Evolutionary conservation across 2,888 invertebrate genomes (phyloP).

Genomic region (Heterodera filipjevi): DNA sequence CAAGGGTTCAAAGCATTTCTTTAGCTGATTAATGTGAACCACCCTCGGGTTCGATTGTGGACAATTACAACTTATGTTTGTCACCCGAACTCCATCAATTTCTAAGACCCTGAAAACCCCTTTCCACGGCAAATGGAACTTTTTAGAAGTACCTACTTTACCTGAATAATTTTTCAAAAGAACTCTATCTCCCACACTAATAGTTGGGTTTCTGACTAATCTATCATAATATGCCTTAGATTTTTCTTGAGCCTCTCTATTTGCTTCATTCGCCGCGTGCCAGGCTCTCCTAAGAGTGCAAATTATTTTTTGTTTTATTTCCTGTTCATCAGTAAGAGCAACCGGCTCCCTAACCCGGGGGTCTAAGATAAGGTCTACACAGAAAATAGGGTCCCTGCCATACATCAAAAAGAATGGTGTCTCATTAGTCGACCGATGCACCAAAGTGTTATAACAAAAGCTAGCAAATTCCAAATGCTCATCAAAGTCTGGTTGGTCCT

Average conservation of each 20-base stretch:
- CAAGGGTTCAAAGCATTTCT: neutral
- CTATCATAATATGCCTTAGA: slow-evolving; percentile 9
- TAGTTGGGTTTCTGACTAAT: slow-evolving; percentile 2
- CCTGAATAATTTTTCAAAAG: too few species aligned
- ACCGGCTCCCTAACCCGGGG: neutral
- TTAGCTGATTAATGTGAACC: slow-evolving; percentile 1
- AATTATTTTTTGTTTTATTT: neutral
- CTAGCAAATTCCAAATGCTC: too few species aligned
- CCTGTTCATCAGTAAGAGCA: neutral
- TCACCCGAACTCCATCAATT: too few species aligned
- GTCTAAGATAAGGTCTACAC: neutral
- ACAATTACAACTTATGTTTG: too few species aligned
- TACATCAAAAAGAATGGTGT: too few species aligned
- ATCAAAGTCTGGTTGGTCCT: too few species aligned
- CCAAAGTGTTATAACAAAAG: too few species aligned
- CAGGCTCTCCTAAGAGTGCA: neutral
- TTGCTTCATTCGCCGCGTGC: neutral
- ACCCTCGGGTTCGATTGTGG: neutral
- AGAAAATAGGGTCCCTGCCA: too few species aligned
- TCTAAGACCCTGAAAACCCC: too few species aligned
- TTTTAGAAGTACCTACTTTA: too few species aligned
- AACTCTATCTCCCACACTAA: neutral
- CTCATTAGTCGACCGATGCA: too few species aligned
- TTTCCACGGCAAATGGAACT: too few species aligned
- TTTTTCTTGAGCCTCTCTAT: neutral